Conservation (phyloP, 2,797 vertebrate species). For the Streptopelia turtur region DNA sequence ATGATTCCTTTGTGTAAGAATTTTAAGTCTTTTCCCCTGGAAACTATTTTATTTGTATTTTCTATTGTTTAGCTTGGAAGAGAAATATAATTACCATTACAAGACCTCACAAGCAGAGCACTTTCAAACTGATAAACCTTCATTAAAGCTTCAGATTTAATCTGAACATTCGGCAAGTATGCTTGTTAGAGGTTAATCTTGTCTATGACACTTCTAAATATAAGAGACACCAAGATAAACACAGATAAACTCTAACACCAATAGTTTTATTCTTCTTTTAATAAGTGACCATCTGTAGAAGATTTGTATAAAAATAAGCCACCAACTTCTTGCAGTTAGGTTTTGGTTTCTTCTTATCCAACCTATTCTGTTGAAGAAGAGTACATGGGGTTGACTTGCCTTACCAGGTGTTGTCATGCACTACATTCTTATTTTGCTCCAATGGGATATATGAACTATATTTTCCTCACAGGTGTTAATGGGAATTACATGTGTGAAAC, state of each 20-base stretch:
- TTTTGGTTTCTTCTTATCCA: not conserved
- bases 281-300: not conserved
- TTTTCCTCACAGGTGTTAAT: not conserved
- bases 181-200: slow-evolving; percentile 37
- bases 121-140: slow-evolving; percentile 27
- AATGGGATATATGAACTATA: not conserved
- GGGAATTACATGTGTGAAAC: not conserved
- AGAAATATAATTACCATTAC: slow-evolving; percentile 9
- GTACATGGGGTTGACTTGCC: not conserved
- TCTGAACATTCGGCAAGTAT: slow-evolving; percentile 4
- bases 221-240: not conserved
- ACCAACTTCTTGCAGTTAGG: not conserved
- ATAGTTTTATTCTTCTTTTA: not conserved
- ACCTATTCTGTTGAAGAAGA: not conserved
- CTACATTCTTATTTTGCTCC: not conserved
- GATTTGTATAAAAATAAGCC: not conserved
- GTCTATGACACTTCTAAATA: not conserved
- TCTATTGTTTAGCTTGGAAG: not conserved
- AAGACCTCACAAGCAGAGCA: slow-evolving; percentile 15
- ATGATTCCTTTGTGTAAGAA: not conserved
- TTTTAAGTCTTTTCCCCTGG: not conserved
- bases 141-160: slow-evolving; percentile 54
- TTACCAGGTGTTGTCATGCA: not conserved
- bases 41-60: not conserved
- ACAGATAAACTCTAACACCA: not conserved